Evolutionary conservation across 1,140 invertebrate species (phyloP).

Genomic region (Halotydeus destructor): DNA sequence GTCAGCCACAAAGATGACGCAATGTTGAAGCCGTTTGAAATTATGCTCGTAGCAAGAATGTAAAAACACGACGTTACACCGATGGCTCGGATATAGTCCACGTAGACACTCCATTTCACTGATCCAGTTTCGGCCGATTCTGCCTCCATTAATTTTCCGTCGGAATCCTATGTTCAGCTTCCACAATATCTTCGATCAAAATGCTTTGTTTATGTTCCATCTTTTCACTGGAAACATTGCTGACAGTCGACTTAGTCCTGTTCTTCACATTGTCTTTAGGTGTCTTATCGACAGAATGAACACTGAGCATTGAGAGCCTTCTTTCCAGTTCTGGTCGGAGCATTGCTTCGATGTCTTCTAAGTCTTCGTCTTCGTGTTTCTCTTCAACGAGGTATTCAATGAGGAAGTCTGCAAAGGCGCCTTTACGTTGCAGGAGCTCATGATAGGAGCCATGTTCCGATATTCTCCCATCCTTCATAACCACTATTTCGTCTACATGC

Average conservation of each 20-base stretch:
- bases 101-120: constrained; percentile 11
- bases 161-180: not conserved
- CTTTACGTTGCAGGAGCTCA: constrained; percentile 22
- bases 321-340: not conserved
- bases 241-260: not conserved
- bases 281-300: too few species aligned
- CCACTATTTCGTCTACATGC: constrained; percentile 65
- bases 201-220: not conserved
- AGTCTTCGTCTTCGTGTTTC: constrained; percentile 7
- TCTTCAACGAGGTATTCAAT: constrained; percentile 20
- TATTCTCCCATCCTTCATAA: constrained; percentile 45
- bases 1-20: constrained; percentile 23
- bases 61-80: not conserved
- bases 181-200: not conserved
- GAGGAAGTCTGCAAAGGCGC: constrained; percentile 23
- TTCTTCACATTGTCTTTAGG: too few species aligned
- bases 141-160: constrained; percentile 32
- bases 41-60: constrained; percentile 14
- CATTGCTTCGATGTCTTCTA: not conserved
- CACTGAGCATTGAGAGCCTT: not conserved
- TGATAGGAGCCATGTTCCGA: constrained; percentile 29
- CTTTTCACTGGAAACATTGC: not conserved
- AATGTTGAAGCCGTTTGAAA: constrained; percentile 20
- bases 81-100: constrained; percentile 6
- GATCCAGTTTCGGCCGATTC: constrained; percentile 13